Evolutionary conservation across 2,888 invertebrate species (phyloP), one percentile per base, ranked within the genome.

Genomic region (Agonopterix subpropinquella): DNA sequence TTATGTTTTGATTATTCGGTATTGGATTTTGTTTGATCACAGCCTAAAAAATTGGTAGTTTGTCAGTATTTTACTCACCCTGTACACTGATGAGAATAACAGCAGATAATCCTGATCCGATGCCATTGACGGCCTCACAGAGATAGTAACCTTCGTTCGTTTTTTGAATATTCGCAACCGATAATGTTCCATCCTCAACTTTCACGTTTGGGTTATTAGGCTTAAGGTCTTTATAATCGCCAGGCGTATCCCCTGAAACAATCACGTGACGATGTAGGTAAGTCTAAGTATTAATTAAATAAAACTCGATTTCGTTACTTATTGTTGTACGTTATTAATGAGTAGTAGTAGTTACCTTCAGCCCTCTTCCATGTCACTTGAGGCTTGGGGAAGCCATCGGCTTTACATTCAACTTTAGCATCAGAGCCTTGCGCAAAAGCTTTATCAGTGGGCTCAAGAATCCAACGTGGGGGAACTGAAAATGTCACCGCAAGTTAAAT

Each of bases 341-440:
- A 28, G 5, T 5, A 28, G 28, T 18, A 4, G 18, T 50, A 46
- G 5, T 42, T 90, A 96, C 97, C 97, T 89, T 96, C 95, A 76
- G 97, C 97, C 91, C 95, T 94, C 89, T 97, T 97, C 97, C 97
- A 97, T 62, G 96, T 96, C 45, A 97, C 96, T 74, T 95, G 93
- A 60, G 97, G 97, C 90, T 95, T 96, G 55, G 97, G 97, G 90
- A 97, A 97, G 67, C 97, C 97, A 89, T 97, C 97, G 79, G 97
- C 96, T 90, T 97, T 97, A 86, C 97, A 97, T 91, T 97, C 97
- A 68, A 97, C 95, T 77, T 96, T 94, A 62, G 96, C 96, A 82
- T 96, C 96, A 63, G 96, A 96, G 61, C 97, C 96, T 89, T 97
- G 96, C 60, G 97, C 96, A 87, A 97, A 97, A 68, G 97, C 96